These are phyloP conservation scores for Zonitis immaculata DNA, from an alignment of 2,888 invertebrate species.

Conservation along the genomic window DNA sequence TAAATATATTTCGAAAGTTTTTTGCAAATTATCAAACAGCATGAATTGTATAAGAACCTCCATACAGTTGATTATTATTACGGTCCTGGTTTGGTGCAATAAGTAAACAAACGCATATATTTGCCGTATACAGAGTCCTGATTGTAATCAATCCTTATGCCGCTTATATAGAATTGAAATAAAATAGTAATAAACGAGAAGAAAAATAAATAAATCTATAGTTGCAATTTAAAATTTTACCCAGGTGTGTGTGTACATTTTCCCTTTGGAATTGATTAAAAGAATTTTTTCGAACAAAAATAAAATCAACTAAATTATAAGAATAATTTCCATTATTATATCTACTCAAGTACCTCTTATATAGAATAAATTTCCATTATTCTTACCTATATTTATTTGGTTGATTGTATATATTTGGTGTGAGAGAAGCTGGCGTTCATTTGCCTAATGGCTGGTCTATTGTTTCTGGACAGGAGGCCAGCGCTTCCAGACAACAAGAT, in stretches of 20 bases:
- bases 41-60: too few relatives aligned
- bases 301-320: slow-evolving; percentile 21
- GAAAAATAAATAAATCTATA: too few relatives aligned
- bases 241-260: slow-evolving; percentile 33
- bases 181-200: too few relatives aligned
- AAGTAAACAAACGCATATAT: slow-evolving; percentile 32
- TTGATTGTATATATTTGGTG: slow-evolving; percentile 25
- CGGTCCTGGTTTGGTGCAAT: slow-evolving; percentile 21
- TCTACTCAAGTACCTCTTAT: too few relatives aligned
- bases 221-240: slow-evolving; percentile 30
- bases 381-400: slow-evolving; percentile 25
- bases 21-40: too few relatives aligned
- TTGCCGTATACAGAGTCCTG: slow-evolving; percentile 30
- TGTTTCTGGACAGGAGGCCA: slow-evolving; percentile 46
- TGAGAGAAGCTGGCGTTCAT: slow-evolving; percentile 40
- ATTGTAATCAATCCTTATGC: slow-evolving; percentile 33
- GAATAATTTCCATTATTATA: background rate
- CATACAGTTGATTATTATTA: background rate
- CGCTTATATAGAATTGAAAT: too few relatives aligned
- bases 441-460: slow-evolving; percentile 49
- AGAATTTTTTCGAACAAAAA: too few relatives aligned
- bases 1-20: too few relatives aligned
- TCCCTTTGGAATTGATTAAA: slow-evolving; percentile 9
- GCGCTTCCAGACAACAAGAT: slow-evolving; percentile 43
- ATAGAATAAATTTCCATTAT: too few relatives aligned